phyloP scores from a whole-genome alignment of 2,888 invertebrate genomes.

The Leptogaster cylindrica region DNA sequence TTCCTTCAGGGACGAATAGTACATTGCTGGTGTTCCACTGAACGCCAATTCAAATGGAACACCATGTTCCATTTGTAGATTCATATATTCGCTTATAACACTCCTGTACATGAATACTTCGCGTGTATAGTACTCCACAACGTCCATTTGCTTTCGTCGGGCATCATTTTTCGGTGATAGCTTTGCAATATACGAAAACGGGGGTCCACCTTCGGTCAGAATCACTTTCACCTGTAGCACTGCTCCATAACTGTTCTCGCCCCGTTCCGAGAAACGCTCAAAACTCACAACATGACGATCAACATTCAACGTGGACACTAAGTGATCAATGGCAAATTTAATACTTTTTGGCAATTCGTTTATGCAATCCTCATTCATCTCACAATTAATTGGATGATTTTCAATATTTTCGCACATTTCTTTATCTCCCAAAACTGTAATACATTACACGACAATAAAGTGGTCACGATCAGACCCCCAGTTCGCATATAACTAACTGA shows the following conservation, averaged over 20 bases:
- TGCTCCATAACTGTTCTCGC: conserved; percentile 27
- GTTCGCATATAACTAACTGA: no score
- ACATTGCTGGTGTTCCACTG: conserved; percentile 50
- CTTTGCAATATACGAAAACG: conserved; percentile 52
- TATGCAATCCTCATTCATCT: background rate
- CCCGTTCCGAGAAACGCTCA: background rate
- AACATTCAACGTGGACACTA: background rate
- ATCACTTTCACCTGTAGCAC: conserved; percentile 10
- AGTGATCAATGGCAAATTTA: conserved; percentile 4
- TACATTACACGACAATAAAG: background rate
- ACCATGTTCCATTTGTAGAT: conserved; percentile 40
- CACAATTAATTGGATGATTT: background rate
- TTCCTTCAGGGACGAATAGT: conserved; percentile 49
- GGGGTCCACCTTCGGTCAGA: background rate
- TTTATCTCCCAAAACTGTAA: background rate
- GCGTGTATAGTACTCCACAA: conserved; percentile 53
- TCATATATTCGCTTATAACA: conserved; percentile 51
- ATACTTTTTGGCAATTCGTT: conserved; percentile 12
- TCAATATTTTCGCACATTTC: background rate
- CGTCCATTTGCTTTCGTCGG: conserved; percentile 53
- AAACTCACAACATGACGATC: conserved; percentile 1
- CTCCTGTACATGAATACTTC: conserved; percentile 55
- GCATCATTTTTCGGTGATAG: conserved; percentile 55
- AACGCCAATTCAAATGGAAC: background rate
- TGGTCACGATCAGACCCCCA: background rate